Conservation (phyloP, 2,113 vertebrate species). For the Orcinus orca region DNA sequence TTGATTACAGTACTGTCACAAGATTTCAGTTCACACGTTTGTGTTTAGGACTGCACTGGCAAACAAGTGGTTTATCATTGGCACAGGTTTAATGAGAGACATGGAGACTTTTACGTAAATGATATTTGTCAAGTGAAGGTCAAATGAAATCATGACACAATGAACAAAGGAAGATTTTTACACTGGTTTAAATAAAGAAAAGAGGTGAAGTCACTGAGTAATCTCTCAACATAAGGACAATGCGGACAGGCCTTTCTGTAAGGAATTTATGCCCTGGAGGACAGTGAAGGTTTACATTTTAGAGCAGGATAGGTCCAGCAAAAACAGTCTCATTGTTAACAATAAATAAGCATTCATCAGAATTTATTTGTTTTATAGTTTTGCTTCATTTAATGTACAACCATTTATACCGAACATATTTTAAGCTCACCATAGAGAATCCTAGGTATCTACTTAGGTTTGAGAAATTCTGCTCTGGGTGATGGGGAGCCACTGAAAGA, state of each 20-base stretch:
- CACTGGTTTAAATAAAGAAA: constrained; percentile 12
- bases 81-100: not conserved
- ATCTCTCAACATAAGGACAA: not conserved
- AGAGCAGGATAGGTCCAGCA: not conserved
- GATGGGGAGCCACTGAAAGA: not conserved
- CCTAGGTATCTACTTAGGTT: not conserved
- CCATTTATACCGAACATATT: constrained; percentile 33
- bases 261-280: not conserved
- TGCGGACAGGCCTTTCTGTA: not conserved
- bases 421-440: constrained; percentile 44
- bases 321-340: constrained; percentile 29
- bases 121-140: not conserved
- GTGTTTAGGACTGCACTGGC: not conserved
- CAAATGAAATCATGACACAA: not conserved
- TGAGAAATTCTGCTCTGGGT: constrained; percentile 30
- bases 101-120: not conserved
- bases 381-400: constrained; percentile 31
- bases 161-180: not conserved
- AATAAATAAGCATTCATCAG: not conserved
- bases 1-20: not conserved
- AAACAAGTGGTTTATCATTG: not conserved
- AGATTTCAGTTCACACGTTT: not conserved
- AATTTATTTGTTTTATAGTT: constrained; percentile 39
- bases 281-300: not conserved
- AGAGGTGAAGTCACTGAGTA: not conserved